Percentiles rank a stretch among this genome's conserved stretches.
These are phyloP conservation scores for Dynastes hyllus DNA, from an alignment of 2,888 invertebrate species.

Conservation along the genomic window DNA sequence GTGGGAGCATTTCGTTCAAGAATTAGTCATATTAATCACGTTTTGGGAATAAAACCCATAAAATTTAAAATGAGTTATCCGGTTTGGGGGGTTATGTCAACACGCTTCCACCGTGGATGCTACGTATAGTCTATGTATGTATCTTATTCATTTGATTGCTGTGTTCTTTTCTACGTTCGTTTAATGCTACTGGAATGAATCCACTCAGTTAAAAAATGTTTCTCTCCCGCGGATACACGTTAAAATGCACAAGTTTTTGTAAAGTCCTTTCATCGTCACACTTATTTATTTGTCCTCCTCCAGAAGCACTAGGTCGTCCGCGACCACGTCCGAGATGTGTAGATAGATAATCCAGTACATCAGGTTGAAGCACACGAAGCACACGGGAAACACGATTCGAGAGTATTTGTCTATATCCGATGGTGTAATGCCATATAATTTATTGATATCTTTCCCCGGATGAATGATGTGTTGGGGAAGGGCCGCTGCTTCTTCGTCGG, in stretches of 20 bases:
- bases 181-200: slow-evolving; percentile 63
- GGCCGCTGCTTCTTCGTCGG: slow-evolving; percentile 77
- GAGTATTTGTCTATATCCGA: slow-evolving; percentile 99
- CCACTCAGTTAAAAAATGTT: slow-evolving; percentile 60
- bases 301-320: slow-evolving; percentile 92
- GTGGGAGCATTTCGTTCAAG: too few relatives aligned
- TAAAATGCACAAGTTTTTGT: slow-evolving; percentile 64
- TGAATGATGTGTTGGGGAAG: slow-evolving; percentile 86
- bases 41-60: background rate
- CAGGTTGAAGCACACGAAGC: slow-evolving; percentile 98
- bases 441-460: slow-evolving; percentile 94
- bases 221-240: slow-evolving; percentile 59
- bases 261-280: slow-evolving; percentile 57
- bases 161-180: slow-evolving; percentile 60
- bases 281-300: slow-evolving; percentile 78
- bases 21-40: too few relatives aligned
- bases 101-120: slow-evolving; percentile 64
- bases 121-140: slow-evolving; percentile 59
- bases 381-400: slow-evolving; percentile 97
- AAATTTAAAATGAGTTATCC: slow-evolving; percentile 44
- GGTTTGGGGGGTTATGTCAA: slow-evolving; percentile 59
- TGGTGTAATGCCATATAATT: slow-evolving; percentile 92
- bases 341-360: slow-evolving; percentile 99
- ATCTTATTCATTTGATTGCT: slow-evolving; percentile 26
- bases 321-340: slow-evolving; percentile 96